Evolutionary conservation across 2,888 invertebrate genomes (phyloP).

Genomic region (Diaprepes abbreviatus): DNA sequence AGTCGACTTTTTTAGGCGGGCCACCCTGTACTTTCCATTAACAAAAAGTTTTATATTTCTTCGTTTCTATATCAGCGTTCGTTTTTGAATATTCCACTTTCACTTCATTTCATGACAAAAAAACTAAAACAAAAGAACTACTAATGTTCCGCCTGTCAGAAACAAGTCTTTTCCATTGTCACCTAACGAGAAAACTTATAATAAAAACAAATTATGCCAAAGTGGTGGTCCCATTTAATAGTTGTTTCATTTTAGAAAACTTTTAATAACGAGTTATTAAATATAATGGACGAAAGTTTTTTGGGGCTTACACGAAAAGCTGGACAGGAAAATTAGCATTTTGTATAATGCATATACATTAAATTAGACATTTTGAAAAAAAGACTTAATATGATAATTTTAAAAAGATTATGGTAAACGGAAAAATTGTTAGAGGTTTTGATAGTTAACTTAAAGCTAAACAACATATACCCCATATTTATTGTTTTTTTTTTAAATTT

Average conservation of each 20-base stretch:
- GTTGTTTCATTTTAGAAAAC: conserved; percentile 44
- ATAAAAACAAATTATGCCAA: conserved; percentile 45
- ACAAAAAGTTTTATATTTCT: no score
- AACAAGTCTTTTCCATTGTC: conserved; percentile 43
- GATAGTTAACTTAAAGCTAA: no score
- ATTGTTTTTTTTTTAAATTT: no score
- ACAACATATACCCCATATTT: no score
- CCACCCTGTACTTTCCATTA: no score
- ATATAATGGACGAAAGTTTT: conserved; percentile 40
- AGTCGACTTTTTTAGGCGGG: no score
- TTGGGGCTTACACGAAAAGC: conserved; percentile 20
- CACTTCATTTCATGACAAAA: conserved; percentile 1
- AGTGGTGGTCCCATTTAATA: conserved; percentile 43
- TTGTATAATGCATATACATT: conserved; percentile 20
- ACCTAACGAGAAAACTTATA: conserved; percentile 42
- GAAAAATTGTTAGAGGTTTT: no score
- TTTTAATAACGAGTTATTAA: conserved; percentile 46
- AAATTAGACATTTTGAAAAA: conserved; percentile 18
- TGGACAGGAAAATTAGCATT: conserved; percentile 37
- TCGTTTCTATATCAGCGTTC: no score
- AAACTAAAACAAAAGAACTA: conserved; percentile 19
- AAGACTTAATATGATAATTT: not conserved
- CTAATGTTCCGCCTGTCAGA: conserved; percentile 22
- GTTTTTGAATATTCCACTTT: not conserved
- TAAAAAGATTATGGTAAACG: not conserved